Evolutionary conservation across 2,797 vertebrate species (phyloP).

Genomic region (Natrix natrix): DNA sequence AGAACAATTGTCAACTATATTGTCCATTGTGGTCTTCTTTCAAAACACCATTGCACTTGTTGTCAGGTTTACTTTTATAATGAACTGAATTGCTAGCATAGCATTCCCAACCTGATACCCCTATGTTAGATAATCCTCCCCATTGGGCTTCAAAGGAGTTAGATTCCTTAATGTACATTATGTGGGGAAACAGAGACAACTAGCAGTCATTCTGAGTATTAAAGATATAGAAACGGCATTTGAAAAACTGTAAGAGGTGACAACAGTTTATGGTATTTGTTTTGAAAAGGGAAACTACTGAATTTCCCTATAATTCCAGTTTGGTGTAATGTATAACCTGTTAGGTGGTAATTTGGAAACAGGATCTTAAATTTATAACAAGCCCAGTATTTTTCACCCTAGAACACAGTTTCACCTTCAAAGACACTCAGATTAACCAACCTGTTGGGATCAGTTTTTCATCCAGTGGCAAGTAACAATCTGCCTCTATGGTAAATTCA

Average conservation of each 20-base stretch:
- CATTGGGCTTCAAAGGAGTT: neutral
- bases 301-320: neutral
- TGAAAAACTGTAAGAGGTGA: neutral
- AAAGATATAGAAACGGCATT: neutral
- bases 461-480: slow-evolving; percentile 87
- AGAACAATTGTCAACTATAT: neutral
- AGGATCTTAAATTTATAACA: neutral
- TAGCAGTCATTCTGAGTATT: neutral
- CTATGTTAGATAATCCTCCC: neutral
- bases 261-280: neutral
- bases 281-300: neutral
- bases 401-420: neutral
- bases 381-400: neutral
- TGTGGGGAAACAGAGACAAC: neutral
- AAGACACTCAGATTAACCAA: slow-evolving; percentile 56
- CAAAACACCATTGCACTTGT: neutral
- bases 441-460: slow-evolving; percentile 88
- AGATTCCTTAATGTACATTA: neutral
- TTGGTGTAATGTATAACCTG: neutral
- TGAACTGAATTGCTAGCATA: neutral
- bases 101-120: neutral
- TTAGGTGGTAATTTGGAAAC: neutral
- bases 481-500: slow-evolving; percentile 83
- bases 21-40: neutral
- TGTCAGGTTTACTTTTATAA: neutral